A percentile compares a stretch with the other conserved stretches of the same genome.
Conservation (phyloP, 2,113 vertebrate genomes). For the Megaceryle maxima region DNA sequence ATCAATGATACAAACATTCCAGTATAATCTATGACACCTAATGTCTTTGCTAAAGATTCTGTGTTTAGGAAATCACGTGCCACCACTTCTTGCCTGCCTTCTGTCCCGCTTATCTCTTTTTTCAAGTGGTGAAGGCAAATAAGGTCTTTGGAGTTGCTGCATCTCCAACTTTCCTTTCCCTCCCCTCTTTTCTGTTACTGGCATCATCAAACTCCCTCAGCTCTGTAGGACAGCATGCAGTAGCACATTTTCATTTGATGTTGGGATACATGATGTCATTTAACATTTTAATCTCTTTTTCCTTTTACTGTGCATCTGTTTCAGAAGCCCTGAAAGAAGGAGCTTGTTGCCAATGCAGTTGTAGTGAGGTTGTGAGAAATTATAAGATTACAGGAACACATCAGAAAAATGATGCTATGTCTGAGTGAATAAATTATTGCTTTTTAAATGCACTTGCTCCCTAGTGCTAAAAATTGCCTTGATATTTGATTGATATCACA, state of each 20-base stretch:
- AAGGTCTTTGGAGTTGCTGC: neutral
- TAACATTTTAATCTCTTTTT: neutral
- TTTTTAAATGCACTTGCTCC: neutral
- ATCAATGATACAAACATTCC: neutral
- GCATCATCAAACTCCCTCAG: neutral
- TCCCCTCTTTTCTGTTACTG: neutral
- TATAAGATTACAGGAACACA: neutral
- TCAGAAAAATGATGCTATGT: neutral
- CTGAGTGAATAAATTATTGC: neutral
- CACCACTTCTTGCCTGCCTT: neutral
- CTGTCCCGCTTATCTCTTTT: neutral
- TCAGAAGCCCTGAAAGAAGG: neutral
- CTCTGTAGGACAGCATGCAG: neutral
- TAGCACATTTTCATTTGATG: accelerated
- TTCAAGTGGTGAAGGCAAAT: neutral
- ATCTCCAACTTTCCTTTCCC: neutral
- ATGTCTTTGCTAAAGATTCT: neutral
- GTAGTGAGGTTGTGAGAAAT: neutral
- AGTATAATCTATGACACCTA: neutral
- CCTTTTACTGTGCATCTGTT: neutral
- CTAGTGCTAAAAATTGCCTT: neutral
- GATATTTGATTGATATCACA: neutral
- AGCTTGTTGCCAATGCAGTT: neutral
- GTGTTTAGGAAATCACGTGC: neutral
- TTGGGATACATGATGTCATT: neutral